Conservation (phyloP, 1,140 invertebrate genomes). For the Lucilia sericata region DNA sequence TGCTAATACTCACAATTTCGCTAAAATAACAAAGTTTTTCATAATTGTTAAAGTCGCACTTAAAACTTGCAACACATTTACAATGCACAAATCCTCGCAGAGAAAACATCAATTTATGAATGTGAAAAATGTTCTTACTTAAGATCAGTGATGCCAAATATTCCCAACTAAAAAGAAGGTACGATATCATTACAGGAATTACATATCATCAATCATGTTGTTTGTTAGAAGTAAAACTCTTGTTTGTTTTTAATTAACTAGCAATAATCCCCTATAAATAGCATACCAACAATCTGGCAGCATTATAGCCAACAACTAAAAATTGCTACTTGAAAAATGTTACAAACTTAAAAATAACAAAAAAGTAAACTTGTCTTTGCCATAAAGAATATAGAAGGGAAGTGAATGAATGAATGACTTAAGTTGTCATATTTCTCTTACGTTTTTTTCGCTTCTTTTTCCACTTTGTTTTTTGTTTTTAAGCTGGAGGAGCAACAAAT, state of each 20-base stretch:
- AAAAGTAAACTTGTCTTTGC: conserved; percentile 27
- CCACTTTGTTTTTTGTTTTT: not conserved
- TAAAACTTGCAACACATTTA: conserved; percentile 20
- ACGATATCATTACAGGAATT: too few relatives aligned
- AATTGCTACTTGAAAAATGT: conserved; percentile 38
- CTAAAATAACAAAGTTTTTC: conserved; percentile 28
- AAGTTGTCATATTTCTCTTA: conserved; percentile 30
- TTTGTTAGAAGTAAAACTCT: too few relatives aligned
- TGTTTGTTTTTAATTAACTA: too few relatives aligned
- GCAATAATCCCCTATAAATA: too few relatives aligned
- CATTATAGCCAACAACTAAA: not conserved
- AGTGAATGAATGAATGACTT: conserved; percentile 17
- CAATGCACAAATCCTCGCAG: not conserved
- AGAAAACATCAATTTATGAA: too few relatives aligned
- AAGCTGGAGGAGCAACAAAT: conserved; percentile 43
- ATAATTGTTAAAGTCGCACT: conserved; percentile 34
- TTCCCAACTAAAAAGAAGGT: too few relatives aligned
- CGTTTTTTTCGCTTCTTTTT: not conserved
- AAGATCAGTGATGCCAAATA: too few relatives aligned
- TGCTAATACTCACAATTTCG: conserved; percentile 33
- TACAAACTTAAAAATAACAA: conserved; percentile 12
- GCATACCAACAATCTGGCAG: not conserved
- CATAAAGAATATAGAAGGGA: not conserved
- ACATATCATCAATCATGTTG: too few relatives aligned
- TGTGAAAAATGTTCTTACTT: too few relatives aligned